A percentile compares a stretch with the other conserved stretches of the same genome.
Evolutionary conservation across 2,888 invertebrate species (phyloP).

Genomic region (Heliconius erato): DNA sequence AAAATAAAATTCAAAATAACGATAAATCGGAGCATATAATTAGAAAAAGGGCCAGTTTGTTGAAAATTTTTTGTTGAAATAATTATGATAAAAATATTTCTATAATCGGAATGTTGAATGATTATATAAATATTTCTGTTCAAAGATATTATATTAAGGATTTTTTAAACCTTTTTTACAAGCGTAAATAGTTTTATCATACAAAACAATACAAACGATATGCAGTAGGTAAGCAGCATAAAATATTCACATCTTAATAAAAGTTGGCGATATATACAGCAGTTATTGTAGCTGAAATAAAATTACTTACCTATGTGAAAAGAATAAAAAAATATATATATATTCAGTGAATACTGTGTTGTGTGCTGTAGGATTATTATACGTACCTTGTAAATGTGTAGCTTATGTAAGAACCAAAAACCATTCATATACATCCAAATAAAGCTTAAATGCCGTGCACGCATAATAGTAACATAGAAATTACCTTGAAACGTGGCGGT

Average conservation of each 20-base stretch:
- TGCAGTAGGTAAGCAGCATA: slow-evolving; percentile 43
- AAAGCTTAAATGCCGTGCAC: slow-evolving; percentile 62
- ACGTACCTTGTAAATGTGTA: slow-evolving; percentile 64
- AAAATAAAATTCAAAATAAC: not conserved
- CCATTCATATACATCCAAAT: slow-evolving; percentile 25
- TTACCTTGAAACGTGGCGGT: slow-evolving; percentile 75
- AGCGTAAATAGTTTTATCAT: not conserved
- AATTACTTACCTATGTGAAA: slow-evolving; percentile 51
- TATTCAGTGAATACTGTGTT: slow-evolving; percentile 20
- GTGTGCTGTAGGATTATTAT: slow-evolving; percentile 52
- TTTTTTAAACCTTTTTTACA: not conserved
- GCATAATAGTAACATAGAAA: slow-evolving; percentile 56
- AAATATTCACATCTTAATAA: slow-evolving; percentile 62
- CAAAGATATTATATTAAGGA: not conserved
- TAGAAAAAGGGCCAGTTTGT: not conserved
- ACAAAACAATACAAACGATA: slow-evolving; percentile 30
- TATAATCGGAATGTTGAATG: not conserved
- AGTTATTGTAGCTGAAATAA: slow-evolving; percentile 61
- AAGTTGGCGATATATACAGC: slow-evolving; percentile 77
- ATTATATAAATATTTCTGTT: not conserved
- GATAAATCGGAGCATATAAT: not conserved
- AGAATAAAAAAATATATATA: not conserved
- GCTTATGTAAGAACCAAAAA: not conserved
- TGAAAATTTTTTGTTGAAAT: slow-evolving; percentile 1
- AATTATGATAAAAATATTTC: not conserved